These are phyloP conservation scores for Synergus itoensis DNA, from an alignment of 2,888 invertebrate species.

Conservation along the genomic window DNA sequence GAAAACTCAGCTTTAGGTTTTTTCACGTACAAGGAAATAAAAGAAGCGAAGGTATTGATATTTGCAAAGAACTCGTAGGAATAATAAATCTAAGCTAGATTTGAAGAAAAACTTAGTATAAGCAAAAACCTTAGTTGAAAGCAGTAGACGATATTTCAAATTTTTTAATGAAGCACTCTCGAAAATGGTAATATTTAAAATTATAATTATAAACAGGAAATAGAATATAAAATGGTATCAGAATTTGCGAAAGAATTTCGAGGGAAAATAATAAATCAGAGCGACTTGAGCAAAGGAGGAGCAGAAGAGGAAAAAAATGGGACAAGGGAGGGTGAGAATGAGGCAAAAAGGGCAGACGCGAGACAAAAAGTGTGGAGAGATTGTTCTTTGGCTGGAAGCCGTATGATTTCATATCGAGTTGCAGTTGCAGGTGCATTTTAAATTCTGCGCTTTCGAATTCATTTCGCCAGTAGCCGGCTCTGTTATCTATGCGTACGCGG, in stretches of 20 bases:
- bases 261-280: not conserved
- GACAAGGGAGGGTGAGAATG: not conserved
- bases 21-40: not conserved
- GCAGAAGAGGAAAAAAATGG: not conserved
- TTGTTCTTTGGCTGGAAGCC: conserved; percentile 10
- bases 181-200: too few species aligned
- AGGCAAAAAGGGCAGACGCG: not conserved
- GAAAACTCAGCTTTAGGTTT: conserved; percentile 13
- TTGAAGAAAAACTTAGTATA: not conserved
- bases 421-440: conserved; percentile 51
- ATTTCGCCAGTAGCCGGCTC: conserved; percentile 60
- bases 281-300: not conserved
- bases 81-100: not conserved
- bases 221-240: too few species aligned
- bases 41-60: not conserved
- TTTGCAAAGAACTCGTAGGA: not conserved
- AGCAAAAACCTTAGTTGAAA: not conserved
- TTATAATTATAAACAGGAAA: too few species aligned
- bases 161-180: too few species aligned
- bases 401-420: conserved; percentile 9
- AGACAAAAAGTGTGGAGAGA: not conserved
- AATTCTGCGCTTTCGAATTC: conserved; percentile 65
- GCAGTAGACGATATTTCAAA: too few species aligned
- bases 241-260: not conserved
- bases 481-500: conserved; percentile 64